Evolutionary conservation across 2,888 invertebrate species (phyloP), one percentile per base, ranked within the genome.

Genomic region (Endomychus coccineus): DNA sequence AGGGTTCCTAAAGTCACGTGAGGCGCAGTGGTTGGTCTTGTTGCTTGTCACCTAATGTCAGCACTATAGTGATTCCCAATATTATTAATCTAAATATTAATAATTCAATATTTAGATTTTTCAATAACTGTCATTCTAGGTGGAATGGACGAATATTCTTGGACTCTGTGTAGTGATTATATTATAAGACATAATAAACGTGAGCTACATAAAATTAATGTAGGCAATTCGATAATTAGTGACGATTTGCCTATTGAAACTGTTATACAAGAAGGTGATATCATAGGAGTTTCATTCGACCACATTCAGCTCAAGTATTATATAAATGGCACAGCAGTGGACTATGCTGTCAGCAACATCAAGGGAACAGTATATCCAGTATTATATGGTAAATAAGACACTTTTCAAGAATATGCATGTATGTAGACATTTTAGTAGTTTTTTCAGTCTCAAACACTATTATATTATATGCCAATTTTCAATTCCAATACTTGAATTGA

Each of bases 271-370:
- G 96, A 97, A 68, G 95, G 97, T 15, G 97, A 97, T 62, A 79
- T 90, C 36, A 76, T 96, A 54, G 96, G 97, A 14, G 73, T 98
- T 19, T 83, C 91, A 1, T 98, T 88, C 63, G 96, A 98, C 63
- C 97, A 98, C 63, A 83, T 95, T 40, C 91, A 97, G 58, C 69
- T 98, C 40, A 92, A 90, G 63, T 94, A 97, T 70, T 95, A 80
- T 65, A 69, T 94, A 23, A 97, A 97, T 69, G 96, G 96, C 2
- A 83, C 82, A 58, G 80, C 82, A 54, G 71, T 91, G 56, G 87
- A 91, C 53, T 78, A 81, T 51, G 84, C 91, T 12, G 75, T 95
- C 27, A 78, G 84, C 45, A 91, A 88, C 66, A 81, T 95, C 44
- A 87, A 84, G 59, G 95, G 90, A 44, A 83, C 88, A 2, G 83